phyloP scores from a whole-genome alignment of 2,113 vertebrate genomes.

The Hyla sarda region DNA sequence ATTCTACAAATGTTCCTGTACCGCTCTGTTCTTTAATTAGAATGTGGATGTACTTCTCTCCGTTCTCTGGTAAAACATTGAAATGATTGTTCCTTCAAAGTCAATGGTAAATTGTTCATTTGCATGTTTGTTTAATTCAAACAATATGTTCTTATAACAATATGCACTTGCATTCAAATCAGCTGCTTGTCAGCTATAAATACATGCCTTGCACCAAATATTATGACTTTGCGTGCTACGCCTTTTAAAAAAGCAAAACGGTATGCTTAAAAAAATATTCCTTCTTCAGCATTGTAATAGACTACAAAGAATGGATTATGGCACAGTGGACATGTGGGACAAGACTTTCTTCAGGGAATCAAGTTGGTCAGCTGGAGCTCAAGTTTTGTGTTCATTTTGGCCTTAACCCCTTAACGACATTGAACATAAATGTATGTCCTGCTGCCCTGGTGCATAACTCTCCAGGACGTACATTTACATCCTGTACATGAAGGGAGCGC shows the following conservation, averaged over 20 bases:
- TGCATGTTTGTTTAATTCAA: background rate
- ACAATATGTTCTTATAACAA: background rate
- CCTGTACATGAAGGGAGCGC: too few species aligned
- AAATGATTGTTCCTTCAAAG: background rate
- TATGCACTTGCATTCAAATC: background rate
- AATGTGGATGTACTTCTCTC: background rate
- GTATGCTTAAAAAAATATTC: background rate
- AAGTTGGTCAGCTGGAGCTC: background rate
- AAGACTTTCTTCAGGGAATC: background rate
- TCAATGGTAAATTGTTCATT: background rate
- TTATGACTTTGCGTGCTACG: background rate
- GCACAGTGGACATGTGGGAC: background rate
- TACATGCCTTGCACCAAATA: background rate
- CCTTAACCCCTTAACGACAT: too few species aligned
- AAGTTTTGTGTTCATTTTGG: too few species aligned
- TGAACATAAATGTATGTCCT: too few species aligned
- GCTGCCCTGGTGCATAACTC: too few species aligned
- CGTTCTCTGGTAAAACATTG: background rate
- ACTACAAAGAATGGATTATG: background rate
- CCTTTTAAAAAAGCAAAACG: background rate
- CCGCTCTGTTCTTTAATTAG: slow-evolving; percentile 17
- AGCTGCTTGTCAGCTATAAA: background rate
- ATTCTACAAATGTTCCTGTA: background rate
- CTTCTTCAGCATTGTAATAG: background rate
- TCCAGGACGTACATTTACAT: too few species aligned